phyloP scores from a whole-genome alignment of 2,113 vertebrate genomes.

The Gymnarchus niloticus region DNA sequence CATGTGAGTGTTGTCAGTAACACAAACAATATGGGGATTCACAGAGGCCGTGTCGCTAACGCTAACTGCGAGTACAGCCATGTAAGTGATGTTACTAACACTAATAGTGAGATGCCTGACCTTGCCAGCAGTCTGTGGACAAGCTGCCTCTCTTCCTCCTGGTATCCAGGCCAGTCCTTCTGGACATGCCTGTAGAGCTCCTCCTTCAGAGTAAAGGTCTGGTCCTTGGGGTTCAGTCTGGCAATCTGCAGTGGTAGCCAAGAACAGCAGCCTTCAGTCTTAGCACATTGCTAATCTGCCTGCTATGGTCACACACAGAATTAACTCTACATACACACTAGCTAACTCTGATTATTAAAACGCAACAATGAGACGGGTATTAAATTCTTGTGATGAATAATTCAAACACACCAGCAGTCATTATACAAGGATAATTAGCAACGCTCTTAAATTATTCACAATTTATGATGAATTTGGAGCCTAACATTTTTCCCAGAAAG shows the following conservation, averaged over 20 bases:
- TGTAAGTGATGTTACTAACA: neutral
- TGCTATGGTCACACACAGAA: neutral
- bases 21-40: too few species aligned
- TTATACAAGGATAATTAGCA: constrained; percentile 24
- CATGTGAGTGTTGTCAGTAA: neutral
- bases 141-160: constrained; percentile 67
- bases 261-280: neutral
- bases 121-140: constrained; percentile 60
- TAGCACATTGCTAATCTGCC: neutral
- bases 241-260: constrained; percentile 54
- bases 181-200: constrained; percentile 54
- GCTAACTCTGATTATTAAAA: constrained; percentile 27
- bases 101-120: constrained; percentile 38
- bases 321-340: neutral
- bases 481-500: neutral
- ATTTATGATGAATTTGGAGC: neutral
- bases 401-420: constrained; percentile 24
- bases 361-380: constrained; percentile 23
- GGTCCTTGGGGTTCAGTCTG: constrained; percentile 62
- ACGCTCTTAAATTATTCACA: constrained; percentile 22
- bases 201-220: constrained; percentile 63
- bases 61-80: neutral
- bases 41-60: too few species aligned
- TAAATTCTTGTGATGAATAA: constrained; percentile 28
- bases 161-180: constrained; percentile 62